These are phyloP conservation scores for Urocynchramus pylzowi DNA, from an alignment of 2,113 vertebrate species.

Conservation along the genomic window DNA sequence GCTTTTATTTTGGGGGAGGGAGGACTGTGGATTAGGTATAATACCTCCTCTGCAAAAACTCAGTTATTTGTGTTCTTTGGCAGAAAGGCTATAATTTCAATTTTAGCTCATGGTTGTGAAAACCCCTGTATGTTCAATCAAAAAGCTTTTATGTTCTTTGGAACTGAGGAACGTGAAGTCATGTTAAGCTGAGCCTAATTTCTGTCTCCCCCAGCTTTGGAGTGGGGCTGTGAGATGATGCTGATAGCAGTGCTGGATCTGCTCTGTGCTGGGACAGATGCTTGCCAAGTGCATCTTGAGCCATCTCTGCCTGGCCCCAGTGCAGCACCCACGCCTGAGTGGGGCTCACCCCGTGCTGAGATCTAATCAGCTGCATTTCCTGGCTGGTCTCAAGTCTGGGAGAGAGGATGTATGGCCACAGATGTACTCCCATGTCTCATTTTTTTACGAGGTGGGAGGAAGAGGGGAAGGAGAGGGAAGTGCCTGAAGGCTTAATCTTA, in stretches of 20 bases:
- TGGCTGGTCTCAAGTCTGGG: not conserved
- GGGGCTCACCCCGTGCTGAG: accelerated
- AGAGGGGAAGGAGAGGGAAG: not conserved
- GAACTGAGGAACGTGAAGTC: not conserved
- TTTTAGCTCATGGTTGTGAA: slow-evolving; percentile 6
- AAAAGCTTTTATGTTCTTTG: slow-evolving; percentile 8
- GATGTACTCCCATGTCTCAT: not conserved
- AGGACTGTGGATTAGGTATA: not conserved
- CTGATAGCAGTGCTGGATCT: not conserved
- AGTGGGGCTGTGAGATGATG: accelerated
- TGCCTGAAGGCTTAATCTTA: not conserved
- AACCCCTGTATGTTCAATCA: not conserved
- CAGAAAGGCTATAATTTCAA: slow-evolving; percentile 16
- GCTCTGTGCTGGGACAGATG: not conserved
- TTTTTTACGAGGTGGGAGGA: not conserved
- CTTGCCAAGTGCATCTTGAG: not conserved
- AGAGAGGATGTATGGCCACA: not conserved
- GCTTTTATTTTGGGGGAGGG: not conserved
- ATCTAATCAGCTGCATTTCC: not conserved
- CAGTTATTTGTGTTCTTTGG: not conserved
- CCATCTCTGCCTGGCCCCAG: not conserved
- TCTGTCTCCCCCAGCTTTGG: not conserved
- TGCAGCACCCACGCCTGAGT: not conserved
- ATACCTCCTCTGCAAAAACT: not conserved
- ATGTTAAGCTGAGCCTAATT: not conserved